Evolutionary conservation across 2,888 invertebrate genomes (phyloP).

Genomic region (Standfussiana lucernea): DNA sequence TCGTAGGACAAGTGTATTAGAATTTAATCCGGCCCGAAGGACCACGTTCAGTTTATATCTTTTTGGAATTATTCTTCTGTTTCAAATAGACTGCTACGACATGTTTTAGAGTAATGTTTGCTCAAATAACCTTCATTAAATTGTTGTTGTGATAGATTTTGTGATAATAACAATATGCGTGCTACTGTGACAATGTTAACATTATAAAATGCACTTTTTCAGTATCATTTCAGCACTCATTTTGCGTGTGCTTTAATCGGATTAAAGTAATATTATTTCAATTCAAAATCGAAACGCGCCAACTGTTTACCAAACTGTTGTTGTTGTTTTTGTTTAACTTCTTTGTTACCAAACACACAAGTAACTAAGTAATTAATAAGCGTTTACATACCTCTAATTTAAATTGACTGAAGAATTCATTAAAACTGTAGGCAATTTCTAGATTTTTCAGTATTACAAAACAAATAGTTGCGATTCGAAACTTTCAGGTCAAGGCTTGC

Average conservation of each 20-base stretch:
- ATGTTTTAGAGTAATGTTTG: slow-evolving; percentile 9
- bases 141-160: slow-evolving; percentile 10
- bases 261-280: background rate
- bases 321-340: too few relatives aligned
- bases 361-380: background rate
- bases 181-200: slow-evolving; percentile 1
- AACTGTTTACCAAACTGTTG: background rate
- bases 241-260: background rate
- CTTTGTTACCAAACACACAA: too few relatives aligned
- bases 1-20: background rate
- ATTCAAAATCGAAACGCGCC: slow-evolving; percentile 3
- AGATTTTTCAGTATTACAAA: slow-evolving; percentile 27
- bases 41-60: background rate
- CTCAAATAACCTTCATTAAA: slow-evolving; percentile 34
- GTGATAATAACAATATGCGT: background rate
- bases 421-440: background rate
- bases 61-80: background rate
- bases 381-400: slow-evolving; percentile 2
- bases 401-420: background rate
- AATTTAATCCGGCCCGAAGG: slow-evolving; percentile 1
- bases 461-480: slow-evolving; percentile 4
- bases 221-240: background rate
- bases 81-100: background rate
- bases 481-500: slow-evolving; percentile 33
- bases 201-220: slow-evolving; percentile 19